phyloP scores from a whole-genome alignment of 2,797 vertebrate genomes.

The Sebastes nivosus region DNA sequence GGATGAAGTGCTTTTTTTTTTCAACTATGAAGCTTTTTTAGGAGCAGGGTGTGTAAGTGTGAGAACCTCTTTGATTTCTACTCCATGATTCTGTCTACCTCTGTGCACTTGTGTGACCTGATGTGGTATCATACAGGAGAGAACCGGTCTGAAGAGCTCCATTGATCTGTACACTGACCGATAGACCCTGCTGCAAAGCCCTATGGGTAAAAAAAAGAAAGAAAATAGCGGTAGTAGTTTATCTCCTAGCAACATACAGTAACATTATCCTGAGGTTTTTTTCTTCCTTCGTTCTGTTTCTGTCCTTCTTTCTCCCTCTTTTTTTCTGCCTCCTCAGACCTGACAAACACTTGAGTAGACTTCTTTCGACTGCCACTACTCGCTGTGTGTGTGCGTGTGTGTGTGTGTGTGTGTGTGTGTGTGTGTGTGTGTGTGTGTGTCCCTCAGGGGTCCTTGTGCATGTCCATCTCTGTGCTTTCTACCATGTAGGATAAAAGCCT shows the following conservation, averaged over 20 bases:
- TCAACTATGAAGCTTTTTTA: not conserved
- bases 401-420: conserved; percentile 5
- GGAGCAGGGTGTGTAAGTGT: not conserved
- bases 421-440: conserved; percentile 7
- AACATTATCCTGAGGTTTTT: conserved; percentile 43
- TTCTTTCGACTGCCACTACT: conserved; percentile 44
- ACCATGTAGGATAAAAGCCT: conserved; percentile 79
- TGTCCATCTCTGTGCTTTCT: conserved; percentile 78
- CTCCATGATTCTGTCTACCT: conserved; percentile 14
- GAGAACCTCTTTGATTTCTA: conserved; percentile 29
- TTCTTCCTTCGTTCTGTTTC: conserved; percentile 36
- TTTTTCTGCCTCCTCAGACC: conserved; percentile 33
- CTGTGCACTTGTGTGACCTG: conserved; percentile 42
- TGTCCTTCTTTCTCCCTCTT: conserved; percentile 16
- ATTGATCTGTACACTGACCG: conserved; percentile 58
- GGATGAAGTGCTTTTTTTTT: not conserved
- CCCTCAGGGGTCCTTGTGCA: conserved; percentile 66
- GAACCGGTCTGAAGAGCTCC: conserved; percentile 55
- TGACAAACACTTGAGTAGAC: conserved; percentile 61
- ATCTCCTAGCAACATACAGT: conserved; percentile 65
- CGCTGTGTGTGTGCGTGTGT: conserved; percentile 7
- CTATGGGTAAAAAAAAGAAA: conserved; percentile 43
- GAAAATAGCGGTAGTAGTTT: conserved; percentile 29
- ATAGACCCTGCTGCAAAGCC: conserved; percentile 50
- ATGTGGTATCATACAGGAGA: conserved; percentile 48